Evolutionary conservation across 2,888 invertebrate species (phyloP), one percentile per base, ranked within the genome.

Genomic region (Flexamia atlantica): DNA sequence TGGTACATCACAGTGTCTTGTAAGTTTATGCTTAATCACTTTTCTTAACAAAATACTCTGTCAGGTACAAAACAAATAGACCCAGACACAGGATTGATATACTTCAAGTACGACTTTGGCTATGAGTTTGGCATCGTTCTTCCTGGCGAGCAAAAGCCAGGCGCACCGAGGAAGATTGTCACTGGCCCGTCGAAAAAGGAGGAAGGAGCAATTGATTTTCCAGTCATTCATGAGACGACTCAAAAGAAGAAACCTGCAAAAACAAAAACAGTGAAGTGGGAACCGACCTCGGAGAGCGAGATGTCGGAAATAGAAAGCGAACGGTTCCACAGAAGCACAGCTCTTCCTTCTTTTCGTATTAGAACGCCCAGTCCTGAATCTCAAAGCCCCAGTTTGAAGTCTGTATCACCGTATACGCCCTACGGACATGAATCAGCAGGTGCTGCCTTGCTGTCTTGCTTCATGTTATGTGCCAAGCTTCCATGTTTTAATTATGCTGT

Each of bases 21-120:
- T 36, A 9, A 36, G 14, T 46, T 40, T 3, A 46, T 46, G 2
- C 46, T 14, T 4, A 17, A 40, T 82, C 64, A 28, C 84, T 82
- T 74, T 64, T 53, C 23, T 53, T 53, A 53, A 2, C 20, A 53
- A 68, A 5, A 68, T 68, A 64, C 64, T 64, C 64, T 64, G 85
- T 86, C 89, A 95, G 95, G 95, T 90, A 94, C 94, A 87, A 95
- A 95, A 90, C 94, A 94, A 90, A 93, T 95, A 89, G 95, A 95
- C 89, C 94, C 95, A 86, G 94, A 94, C 88, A 95, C 95, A 76
- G 95, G 95, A 87, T 91, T 95, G 85, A 94, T 95, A 88, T 95
- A 95, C 91, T 95, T 95, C 92, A 95, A 95, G 91, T 95, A 95
- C 89, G 95, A 95, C 91, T 95, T 95, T 89, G 95, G 95, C 87